These are phyloP conservation scores for Rotaria magnacalcarata DNA, from an alignment of 2,888 invertebrate genomes.

Conservation along the genomic window DNA sequence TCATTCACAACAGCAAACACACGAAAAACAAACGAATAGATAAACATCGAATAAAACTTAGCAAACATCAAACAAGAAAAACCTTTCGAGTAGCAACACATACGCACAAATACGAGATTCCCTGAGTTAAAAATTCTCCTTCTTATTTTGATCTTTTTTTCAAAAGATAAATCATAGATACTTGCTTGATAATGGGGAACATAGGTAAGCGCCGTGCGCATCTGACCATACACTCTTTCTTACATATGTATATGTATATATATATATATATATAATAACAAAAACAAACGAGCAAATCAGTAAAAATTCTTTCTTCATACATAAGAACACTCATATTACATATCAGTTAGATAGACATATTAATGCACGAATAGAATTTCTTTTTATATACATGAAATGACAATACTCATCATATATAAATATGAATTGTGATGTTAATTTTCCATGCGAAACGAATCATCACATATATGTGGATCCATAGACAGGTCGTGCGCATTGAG, in stretches of 20 bases:
- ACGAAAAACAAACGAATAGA: background rate
- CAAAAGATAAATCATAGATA: background rate
- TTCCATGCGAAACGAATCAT: conserved; percentile 3
- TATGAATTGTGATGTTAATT: background rate
- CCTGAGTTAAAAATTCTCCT: background rate
- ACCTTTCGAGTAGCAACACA: background rate
- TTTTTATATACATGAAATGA: background rate
- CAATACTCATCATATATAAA: too few species aligned
- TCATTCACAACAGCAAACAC: conserved; percentile 22
- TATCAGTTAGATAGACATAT: background rate
- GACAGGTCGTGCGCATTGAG: background rate
- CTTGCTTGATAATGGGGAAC: background rate
- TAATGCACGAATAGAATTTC: background rate
- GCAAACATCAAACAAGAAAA: background rate
- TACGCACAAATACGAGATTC: background rate
- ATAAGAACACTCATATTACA: background rate
- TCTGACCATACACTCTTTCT: background rate
- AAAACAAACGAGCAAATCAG: background rate
- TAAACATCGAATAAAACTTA: background rate
- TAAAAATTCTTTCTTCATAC: background rate
- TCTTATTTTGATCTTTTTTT: background rate
- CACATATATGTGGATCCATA: background rate
- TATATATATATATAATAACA: too few species aligned
- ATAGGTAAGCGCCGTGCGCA: background rate
- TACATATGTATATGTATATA: background rate